A percentile compares a stretch with the other conserved stretches of the same genome.
phyloP scores from a whole-genome alignment of 2,797 vertebrate species.

The Odontamblyopus rebecca region DNA sequence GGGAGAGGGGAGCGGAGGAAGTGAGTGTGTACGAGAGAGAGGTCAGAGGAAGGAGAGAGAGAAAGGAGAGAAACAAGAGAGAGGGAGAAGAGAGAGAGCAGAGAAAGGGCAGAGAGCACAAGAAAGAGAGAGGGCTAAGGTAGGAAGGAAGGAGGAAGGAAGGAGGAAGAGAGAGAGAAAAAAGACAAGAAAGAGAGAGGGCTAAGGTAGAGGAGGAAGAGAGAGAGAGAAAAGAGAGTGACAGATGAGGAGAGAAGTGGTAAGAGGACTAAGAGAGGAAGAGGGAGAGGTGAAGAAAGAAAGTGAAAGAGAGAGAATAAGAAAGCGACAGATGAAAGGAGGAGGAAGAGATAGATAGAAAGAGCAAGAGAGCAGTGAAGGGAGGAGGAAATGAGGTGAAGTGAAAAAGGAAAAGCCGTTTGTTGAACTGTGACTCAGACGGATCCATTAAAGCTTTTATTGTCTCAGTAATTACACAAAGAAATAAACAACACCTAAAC shows the following conservation, averaged over 20 bases:
- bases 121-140: not conserved
- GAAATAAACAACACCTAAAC: not conserved
- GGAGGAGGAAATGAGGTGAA: constrained; percentile 37
- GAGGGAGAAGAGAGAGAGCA: not conserved
- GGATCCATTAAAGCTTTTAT: constrained; percentile 33
- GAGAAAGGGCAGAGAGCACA: no score
- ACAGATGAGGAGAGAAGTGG: no score
- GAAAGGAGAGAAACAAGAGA: no score
- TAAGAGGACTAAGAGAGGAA: no score
- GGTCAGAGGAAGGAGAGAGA: no score
- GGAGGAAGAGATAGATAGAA: not conserved
- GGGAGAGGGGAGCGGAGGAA: no score
- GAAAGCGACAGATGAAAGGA: not conserved
- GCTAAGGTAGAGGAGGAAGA: not conserved
- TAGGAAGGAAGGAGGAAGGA: no score
- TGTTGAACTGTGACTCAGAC: constrained; percentile 27
- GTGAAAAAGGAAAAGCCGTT: constrained; percentile 16
- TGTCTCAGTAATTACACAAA: constrained; percentile 8
- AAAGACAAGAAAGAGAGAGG: no score
- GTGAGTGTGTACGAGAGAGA: no score
- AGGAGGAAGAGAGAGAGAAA: no score
- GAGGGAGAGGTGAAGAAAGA: not conserved
- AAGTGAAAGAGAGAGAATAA: not conserved
- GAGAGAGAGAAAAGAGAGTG: not conserved
- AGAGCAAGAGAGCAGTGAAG: not conserved